Evolutionary conservation across 2,888 invertebrate genomes (phyloP), one percentile per base, ranked within the genome.

Genomic region (Ramazzottius varieornatus): DNA sequence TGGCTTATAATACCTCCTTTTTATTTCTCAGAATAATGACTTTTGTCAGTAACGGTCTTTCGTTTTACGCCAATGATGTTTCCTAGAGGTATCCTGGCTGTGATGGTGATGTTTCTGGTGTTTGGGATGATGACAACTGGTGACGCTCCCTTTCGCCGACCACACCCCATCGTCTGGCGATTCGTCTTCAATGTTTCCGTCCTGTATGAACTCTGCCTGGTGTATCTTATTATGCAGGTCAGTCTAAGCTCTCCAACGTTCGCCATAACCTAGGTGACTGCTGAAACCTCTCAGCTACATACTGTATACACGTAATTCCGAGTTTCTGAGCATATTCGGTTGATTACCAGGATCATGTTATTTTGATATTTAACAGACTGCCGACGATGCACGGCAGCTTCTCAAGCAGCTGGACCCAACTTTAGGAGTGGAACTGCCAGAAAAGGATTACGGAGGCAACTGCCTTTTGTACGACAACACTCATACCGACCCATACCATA

Each of bases 121-220:
- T 75, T 80, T 68, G 80, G 80, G 1, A 78, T 80, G 0, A 80
- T 78, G 20, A 78, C 79, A 65, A 80, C 78, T 2, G 80, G 80
- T 32, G 80, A 81, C 74, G 81, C 80, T 2, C 79, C 80, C 32
- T 81, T 80, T 69, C 73, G 73, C 63, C 73, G 81, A 68, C 81
- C 81, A 20, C 81, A 81, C 73, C 80, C 81, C 65, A 76, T 77
- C 24, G 74, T 81, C 64, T 81, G 81, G 81, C 71, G 80, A 67
- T 73, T 80, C 65, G 73, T 79, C 33, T 77, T 81, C 68, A 78
- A 78, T 68, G 70, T 79, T 66, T 79, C 79, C 69, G 78, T 81
- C 67, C 75, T 80, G 1, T 81, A 81, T 72, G 79, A 80, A 70
- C 72, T 81, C 34, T 71, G 73, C 29, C 73, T 81, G 33, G 79